Evolutionary conservation across 2,113 vertebrate species (phyloP), one percentile per base, ranked within the genome.

Genomic region (Clarias gariepinus): DNA sequence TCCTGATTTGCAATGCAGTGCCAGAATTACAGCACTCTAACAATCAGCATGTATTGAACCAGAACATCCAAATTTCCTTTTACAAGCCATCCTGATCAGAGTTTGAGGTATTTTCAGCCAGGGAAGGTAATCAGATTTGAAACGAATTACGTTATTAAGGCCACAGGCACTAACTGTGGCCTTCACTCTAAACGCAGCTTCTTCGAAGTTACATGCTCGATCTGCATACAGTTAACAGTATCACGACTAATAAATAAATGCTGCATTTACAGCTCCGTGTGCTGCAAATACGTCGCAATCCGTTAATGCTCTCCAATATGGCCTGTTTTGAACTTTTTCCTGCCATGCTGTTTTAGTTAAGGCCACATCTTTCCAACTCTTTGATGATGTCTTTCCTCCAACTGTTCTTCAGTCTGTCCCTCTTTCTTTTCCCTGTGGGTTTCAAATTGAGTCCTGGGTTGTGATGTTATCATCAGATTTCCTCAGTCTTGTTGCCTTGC

Each of bases 321-420:
- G 64, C 64, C 81, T 33, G 81, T 83, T 83, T 83, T 68, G 63
- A 83, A 55, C 61, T 52, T 69, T 63, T 58, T 81, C 78, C 57
- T 7, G 21, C 64, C 81, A 83, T 83, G 64, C 64, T 69, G 81
- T 83, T 83, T 47, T 52, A 68, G 81, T 83, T 83, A 83, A 57
- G 28, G 81, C 81, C 81, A 53, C 64, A 69, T 83, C 64, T 55
- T 55, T 68, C n/a, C 81, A 69, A 12, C 63, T 55, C 81, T 83
- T 69, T 83, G 81, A 83, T 68, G 81, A 53, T 81, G 30, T 81
- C 55, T 81, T 81, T 81, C 30, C 57, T 81, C 78, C 78, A 81
- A 81, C 78, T 81, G 78, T 78, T 66, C 25, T 61, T 85, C 74
- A 66, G 60, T 57, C 76, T 85, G 36, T 68, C 47, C 61, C 52